Conservation (phyloP, 2,113 vertebrate genomes). For the Phaethon lepturus region DNA sequence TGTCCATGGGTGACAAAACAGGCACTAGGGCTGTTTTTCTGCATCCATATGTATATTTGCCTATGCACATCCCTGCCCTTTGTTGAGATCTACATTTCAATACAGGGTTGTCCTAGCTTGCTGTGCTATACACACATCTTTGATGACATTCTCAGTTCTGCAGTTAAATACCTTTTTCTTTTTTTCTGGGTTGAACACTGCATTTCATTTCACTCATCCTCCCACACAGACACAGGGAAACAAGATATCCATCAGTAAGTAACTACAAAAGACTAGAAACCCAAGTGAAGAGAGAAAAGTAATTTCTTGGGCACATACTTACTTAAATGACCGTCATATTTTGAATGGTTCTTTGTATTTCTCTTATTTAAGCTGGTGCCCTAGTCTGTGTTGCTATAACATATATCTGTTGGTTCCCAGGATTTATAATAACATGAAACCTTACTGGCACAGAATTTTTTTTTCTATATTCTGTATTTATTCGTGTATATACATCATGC, state of each 20-base stretch:
- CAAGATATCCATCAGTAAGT: not conserved
- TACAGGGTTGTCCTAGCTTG: not conserved
- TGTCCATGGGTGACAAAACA: not conserved
- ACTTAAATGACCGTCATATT: not conserved
- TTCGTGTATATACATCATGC: not conserved
- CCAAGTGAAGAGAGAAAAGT: slow-evolving; percentile 14
- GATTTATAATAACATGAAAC: not conserved
- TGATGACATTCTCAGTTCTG: not conserved
- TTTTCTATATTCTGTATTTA: not conserved
- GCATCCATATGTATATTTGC: fast-evolving
- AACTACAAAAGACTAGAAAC: not conserved
- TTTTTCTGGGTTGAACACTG: not conserved
- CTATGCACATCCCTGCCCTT: not conserved
- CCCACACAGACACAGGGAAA: not conserved
- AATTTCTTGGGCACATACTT: not conserved
- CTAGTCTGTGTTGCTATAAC: not conserved
- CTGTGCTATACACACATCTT: not conserved
- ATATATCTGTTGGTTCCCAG: not conserved
- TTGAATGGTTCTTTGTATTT: slow-evolving; percentile 17
- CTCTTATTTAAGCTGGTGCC: not conserved
- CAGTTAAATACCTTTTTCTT: not conserved
- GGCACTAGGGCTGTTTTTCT: not conserved
- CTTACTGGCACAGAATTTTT: not conserved
- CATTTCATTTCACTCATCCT: slow-evolving; percentile 6
- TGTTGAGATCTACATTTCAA: not conserved